Conservation (phyloP, 2,888 invertebrate genomes). For the Dioctria linearis region DNA sequence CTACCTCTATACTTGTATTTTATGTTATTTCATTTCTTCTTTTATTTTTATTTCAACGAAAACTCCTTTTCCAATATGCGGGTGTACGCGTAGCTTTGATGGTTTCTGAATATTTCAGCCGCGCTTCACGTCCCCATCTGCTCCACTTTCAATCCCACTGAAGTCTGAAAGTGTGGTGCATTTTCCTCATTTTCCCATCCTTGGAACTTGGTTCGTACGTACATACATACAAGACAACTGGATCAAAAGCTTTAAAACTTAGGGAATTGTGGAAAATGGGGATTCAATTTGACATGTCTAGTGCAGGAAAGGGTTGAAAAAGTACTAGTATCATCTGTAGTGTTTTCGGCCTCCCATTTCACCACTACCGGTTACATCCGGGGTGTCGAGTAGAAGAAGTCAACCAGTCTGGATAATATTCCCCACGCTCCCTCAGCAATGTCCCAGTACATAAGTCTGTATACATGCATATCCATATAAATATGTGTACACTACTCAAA, state of each 20-base stretch:
- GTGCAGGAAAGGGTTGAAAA: constrained; percentile 1
- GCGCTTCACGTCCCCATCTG: background rate
- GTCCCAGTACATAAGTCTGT: background rate
- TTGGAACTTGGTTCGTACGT: constrained; percentile 33
- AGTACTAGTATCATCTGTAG: constrained; percentile 37
- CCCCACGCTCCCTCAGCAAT: constrained; percentile 17
- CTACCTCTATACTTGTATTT: constrained; percentile 32
- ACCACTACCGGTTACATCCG: background rate
- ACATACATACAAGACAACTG: constrained; percentile 33
- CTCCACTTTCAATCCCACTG: background rate
- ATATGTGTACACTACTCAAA: too few species aligned
- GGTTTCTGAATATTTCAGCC: constrained; percentile 38
- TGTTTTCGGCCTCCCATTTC: constrained; percentile 6
- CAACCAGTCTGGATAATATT: constrained; percentile 23
- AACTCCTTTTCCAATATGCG: constrained; percentile 43
- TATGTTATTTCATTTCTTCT: constrained; percentile 45
- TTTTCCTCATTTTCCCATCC: constrained; percentile 25
- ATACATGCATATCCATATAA: too few species aligned
- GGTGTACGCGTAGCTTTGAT: constrained; percentile 42
- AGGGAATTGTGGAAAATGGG: constrained; percentile 6
- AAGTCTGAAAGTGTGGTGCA: constrained; percentile 2
- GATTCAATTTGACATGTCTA: constrained; percentile 46
- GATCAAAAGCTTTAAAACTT: constrained; percentile 24
- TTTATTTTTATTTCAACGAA: constrained; percentile 41
- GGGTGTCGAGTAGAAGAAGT: constrained; percentile 32